These are phyloP conservation scores for Darevskia nairensis DNA, from an alignment of 2,797 vertebrate genomes.

Conservation along the genomic window DNA sequence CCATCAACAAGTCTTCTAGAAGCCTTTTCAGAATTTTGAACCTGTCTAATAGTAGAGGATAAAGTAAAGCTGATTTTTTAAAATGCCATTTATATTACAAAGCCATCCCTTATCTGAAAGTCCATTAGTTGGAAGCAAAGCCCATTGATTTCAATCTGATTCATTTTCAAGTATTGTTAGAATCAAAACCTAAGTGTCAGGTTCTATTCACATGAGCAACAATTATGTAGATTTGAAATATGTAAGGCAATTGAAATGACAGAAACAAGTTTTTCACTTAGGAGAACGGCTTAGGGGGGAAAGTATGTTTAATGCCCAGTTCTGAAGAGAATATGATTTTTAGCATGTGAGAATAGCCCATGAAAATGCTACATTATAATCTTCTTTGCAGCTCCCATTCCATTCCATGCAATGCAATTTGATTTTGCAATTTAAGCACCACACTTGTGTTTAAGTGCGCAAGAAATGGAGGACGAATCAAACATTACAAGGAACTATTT, in stretches of 20 bases:
- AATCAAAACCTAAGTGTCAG: not conserved
- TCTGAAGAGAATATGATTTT: not conserved
- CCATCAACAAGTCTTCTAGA: too few species aligned
- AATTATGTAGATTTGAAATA: not conserved
- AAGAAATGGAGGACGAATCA: not conserved
- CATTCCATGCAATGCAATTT: not conserved
- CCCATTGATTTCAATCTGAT: not conserved
- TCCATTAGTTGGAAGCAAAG: not conserved
- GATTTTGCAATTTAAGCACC: not conserved
- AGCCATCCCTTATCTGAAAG: not conserved
- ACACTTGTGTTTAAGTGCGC: not conserved
- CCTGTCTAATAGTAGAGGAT: too few species aligned
- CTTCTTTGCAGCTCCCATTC: not conserved
- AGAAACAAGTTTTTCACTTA: not conserved
- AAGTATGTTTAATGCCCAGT: not conserved
- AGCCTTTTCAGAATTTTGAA: too few species aligned
- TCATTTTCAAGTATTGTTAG: conserved; percentile 4
- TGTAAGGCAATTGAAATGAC: not conserved
- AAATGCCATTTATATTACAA: not conserved
- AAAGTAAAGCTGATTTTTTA: not conserved
- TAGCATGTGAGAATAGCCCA: conserved; percentile 3
- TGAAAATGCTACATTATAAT: not conserved
- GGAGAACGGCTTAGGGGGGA: not conserved
- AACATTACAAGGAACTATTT: not conserved
- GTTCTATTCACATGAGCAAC: not conserved